Percentiles rank a stretch among this genome's conserved stretches.
These are phyloP conservation scores for Strigamia crassipes DNA, from an alignment of 2,888 invertebrate species.

Conservation along the genomic window DNA sequence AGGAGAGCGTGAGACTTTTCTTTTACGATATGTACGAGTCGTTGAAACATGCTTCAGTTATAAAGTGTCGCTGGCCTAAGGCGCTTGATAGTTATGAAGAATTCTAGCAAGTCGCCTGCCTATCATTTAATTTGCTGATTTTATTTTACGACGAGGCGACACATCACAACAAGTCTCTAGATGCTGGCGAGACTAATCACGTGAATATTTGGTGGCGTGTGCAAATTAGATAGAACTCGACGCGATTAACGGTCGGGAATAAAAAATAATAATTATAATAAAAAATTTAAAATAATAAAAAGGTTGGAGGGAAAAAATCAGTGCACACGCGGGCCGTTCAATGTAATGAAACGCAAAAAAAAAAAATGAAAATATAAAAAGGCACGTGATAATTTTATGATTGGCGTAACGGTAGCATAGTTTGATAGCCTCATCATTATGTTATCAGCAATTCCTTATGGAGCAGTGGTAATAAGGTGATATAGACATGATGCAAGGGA, in stretches of 20 bases:
- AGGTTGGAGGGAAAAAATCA: neutral
- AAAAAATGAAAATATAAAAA: neutral
- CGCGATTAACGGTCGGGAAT: neutral
- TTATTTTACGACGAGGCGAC: slow-evolving; percentile 19
- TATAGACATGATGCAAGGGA: slow-evolving; percentile 16
- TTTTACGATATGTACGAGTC: slow-evolving; percentile 21
- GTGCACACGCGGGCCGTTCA: neutral
- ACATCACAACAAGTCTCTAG: slow-evolving; percentile 16
- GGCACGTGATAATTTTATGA: slow-evolving; percentile 2
- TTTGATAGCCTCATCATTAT: slow-evolving; percentile 16
- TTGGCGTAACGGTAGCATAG: slow-evolving; percentile 6
- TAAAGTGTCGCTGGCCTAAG: slow-evolving; percentile 11
- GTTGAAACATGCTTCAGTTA: neutral
- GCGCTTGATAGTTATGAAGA: slow-evolving; percentile 21
- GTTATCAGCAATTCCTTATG: slow-evolving; percentile 21
- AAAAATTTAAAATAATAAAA: too few species aligned
- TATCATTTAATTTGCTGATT: slow-evolving; percentile 21
- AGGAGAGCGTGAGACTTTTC: neutral
- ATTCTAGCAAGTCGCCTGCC: slow-evolving; percentile 21
- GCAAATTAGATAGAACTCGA: neutral
- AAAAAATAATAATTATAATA: neutral
- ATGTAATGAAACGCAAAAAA: neutral
- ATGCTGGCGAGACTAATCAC: slow-evolving; percentile 1
- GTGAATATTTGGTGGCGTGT: neutral
- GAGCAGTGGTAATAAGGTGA: slow-evolving; percentile 13